phyloP scores from a whole-genome alignment of 37 sponge, comb jelly and placozoan species.

The Bolinopsis microptera region DNA sequence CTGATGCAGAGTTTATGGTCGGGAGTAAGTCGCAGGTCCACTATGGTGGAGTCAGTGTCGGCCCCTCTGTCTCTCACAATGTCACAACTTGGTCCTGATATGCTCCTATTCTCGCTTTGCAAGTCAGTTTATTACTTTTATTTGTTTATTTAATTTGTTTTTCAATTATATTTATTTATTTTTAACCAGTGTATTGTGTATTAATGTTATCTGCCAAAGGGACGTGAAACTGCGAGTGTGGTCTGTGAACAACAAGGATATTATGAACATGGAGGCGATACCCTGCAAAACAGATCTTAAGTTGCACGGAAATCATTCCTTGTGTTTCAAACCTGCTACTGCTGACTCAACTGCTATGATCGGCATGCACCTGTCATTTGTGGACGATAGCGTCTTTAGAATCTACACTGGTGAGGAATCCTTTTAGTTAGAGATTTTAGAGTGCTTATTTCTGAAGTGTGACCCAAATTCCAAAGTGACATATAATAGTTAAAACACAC shows the following conservation, averaged over 20 bases:
- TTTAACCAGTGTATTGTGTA: too few species aligned
- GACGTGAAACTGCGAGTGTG: conserved; percentile 51
- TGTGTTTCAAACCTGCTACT: conserved; percentile 38
- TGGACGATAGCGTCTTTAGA: conserved; percentile 27
- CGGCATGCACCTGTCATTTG: conserved; percentile 24
- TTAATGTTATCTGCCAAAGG: too few species aligned
- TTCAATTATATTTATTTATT: too few species aligned
- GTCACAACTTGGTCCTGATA: conserved; percentile 43
- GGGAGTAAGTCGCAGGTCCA: conserved; percentile 22
- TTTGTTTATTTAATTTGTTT: too few species aligned
- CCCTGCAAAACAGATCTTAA: conserved; percentile 13
- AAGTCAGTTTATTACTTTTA: conserved; percentile 25
- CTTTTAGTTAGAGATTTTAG: background rate
- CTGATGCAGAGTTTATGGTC: conserved; percentile 55
- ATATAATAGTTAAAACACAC: too few species aligned
- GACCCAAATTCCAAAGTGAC: too few species aligned
- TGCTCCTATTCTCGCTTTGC: conserved; percentile 59
- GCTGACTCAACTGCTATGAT: background rate
- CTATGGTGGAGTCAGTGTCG: conserved; percentile 14
- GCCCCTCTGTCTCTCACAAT: conserved; percentile 41
- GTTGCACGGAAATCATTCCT: background rate
- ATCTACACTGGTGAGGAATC: conserved; percentile 29
- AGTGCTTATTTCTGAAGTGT: too few species aligned
- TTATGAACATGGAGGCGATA: conserved; percentile 31
- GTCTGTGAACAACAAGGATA: conserved; percentile 50